Evolutionary conservation across 2,888 invertebrate species (phyloP).

Genomic region (Ecliptopera silaceata): DNA sequence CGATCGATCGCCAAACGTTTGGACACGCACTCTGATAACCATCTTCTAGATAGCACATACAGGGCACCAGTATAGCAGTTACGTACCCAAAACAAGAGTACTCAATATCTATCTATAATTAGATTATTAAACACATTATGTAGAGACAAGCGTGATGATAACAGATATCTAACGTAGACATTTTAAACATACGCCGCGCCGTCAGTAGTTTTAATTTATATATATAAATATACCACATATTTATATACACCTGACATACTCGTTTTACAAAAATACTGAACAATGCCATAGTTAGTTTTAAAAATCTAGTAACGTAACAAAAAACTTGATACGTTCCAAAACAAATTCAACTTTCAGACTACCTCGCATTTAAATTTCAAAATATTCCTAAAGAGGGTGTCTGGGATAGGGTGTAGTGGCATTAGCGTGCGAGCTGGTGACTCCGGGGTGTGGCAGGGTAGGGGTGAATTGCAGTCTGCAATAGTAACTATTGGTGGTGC

Average conservation of each 20-base stretch:
- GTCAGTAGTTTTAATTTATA: too few relatives aligned
- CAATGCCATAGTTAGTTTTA: too few relatives aligned
- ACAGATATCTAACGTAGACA: not conserved
- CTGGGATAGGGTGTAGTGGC: constrained; percentile 29
- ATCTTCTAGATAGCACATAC: constrained; percentile 63
- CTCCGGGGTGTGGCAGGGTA: constrained; percentile 40
- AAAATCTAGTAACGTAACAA: not conserved
- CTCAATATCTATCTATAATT: constrained; percentile 41
- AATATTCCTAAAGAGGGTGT: constrained; percentile 32
- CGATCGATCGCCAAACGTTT: constrained; percentile 53
- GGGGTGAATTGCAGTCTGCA: constrained; percentile 32
- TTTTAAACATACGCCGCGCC: too few relatives aligned
- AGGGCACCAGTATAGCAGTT: constrained; percentile 45
- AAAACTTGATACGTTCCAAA: not conserved
- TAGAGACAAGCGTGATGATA: not conserved
- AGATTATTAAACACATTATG: not conserved
- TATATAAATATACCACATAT: too few relatives aligned
- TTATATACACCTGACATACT: too few relatives aligned
- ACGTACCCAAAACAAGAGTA: constrained; percentile 47
- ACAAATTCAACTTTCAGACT: constrained; percentile 15
- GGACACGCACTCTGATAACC: constrained; percentile 66
- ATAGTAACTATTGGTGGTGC: constrained; percentile 42
- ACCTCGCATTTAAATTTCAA: constrained; percentile 28
- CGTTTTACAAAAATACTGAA: too few relatives aligned
- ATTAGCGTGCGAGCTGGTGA: constrained; percentile 28